Conservation (phyloP, 2,113 vertebrate genomes). For the Muntiacus reevesi region DNA sequence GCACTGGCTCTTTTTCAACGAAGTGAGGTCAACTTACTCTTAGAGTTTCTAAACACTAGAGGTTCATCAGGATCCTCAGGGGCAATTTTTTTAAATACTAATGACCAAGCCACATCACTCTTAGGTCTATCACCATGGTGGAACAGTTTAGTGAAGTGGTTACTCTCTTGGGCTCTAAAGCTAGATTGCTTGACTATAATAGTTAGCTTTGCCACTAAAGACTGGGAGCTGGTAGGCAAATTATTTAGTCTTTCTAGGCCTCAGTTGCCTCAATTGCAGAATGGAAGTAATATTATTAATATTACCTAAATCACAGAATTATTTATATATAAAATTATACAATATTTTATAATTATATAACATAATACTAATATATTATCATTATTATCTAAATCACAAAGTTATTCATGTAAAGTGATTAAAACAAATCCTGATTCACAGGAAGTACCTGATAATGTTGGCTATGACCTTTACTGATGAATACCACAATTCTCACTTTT, state of each 20-base stretch:
- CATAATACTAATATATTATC: neutral
- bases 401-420: neutral
- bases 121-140: neutral
- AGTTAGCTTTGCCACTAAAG: neutral
- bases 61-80: neutral
- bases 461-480: neutral
- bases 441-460: neutral
- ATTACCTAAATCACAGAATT: neutral
- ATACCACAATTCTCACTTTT: neutral
- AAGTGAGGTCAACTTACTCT: constrained; percentile 26
- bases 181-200: neutral
- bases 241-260: neutral
- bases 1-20: constrained; percentile 34
- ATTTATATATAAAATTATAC: neutral
- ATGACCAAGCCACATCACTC: neutral
- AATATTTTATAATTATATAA: neutral
- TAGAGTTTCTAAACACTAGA: constrained; percentile 5
- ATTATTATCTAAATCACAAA: neutral
- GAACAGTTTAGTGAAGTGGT: neutral
- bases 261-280: constrained; percentile 3
- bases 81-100: neutral
- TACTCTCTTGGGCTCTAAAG: neutral
- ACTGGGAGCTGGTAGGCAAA: neutral
- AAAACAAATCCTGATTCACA: neutral
- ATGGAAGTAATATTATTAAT: neutral